A percentile compares a stretch with the other conserved stretches of the same genome.
Conservation (phyloP, 2,113 vertebrate genomes). For the Sarotherodon lohbergeri region DNA sequence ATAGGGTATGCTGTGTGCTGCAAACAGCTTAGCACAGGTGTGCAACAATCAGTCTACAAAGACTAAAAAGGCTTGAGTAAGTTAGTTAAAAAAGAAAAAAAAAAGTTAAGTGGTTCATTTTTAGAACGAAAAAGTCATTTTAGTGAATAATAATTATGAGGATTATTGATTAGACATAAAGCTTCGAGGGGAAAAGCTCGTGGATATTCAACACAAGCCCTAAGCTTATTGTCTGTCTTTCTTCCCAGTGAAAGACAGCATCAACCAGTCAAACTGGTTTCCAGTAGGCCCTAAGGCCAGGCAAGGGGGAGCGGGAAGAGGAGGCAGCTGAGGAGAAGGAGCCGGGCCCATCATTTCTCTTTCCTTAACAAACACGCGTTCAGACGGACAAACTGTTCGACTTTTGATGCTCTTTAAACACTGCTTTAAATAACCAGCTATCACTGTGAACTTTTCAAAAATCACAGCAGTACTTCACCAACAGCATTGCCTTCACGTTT, state of each 20-base stretch:
- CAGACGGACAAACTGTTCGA: not conserved
- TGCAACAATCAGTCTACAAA: not conserved
- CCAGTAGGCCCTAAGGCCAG: constrained; percentile 47
- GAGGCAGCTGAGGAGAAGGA: not conserved
- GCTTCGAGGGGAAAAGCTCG: not conserved
- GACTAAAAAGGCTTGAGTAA: not conserved
- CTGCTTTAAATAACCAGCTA: not conserved
- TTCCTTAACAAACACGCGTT: not conserved
- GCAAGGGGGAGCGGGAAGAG: not conserved
- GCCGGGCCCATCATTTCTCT: not conserved
- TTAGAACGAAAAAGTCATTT: not conserved
- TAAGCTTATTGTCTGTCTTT: not conserved
- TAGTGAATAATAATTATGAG: not conserved
- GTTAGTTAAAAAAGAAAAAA: not conserved
- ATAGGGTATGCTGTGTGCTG: too few relatives aligned
- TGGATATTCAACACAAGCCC: not conserved
- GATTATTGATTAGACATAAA: not conserved
- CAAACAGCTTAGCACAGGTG: not conserved
- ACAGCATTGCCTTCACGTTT: not conserved
- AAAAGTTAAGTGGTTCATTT: not conserved
- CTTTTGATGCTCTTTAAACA: not conserved
- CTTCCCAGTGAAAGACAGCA: constrained; percentile 28
- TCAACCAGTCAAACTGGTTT: constrained; percentile 72
- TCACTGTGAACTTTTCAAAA: not conserved
- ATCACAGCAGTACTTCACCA: not conserved